Conservation (phyloP, 2,113 vertebrate species). For the Catharus fuscescens region DNA sequence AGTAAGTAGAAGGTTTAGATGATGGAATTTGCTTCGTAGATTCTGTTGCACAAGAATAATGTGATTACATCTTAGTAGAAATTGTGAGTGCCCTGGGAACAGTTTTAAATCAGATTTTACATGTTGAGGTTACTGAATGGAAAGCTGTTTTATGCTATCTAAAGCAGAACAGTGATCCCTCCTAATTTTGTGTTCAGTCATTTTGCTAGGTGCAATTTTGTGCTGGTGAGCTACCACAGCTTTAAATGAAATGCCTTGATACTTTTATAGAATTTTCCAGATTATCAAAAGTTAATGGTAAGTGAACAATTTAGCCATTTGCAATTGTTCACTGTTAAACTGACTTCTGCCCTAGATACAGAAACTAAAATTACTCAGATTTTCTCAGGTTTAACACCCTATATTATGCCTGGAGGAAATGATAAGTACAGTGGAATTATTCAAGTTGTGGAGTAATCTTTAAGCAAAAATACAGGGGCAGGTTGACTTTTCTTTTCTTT, state of each 20-base stretch:
- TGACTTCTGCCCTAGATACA: slow-evolving; percentile 30
- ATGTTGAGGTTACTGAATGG: background rate
- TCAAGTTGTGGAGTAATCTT: slow-evolving; percentile 48
- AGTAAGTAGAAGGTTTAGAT: background rate
- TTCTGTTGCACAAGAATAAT: background rate
- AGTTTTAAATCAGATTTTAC: background rate
- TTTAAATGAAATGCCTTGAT: background rate
- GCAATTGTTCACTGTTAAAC: slow-evolving; percentile 25
- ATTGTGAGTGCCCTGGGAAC: background rate
- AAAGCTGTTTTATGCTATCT: background rate
- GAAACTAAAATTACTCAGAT: slow-evolving; percentile 59
- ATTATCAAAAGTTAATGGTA: background rate
- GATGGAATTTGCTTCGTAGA: background rate
- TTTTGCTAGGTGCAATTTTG: background rate
- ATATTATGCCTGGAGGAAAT: slow-evolving; percentile 50
- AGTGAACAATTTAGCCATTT: background rate
- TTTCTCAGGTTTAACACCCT: slow-evolving; percentile 35
- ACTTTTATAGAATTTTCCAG: background rate
- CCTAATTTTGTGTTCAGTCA: background rate
- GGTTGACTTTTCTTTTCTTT: background rate
- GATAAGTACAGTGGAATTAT: slow-evolving; percentile 45
- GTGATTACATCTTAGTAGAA: background rate
- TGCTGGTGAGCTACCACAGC: background rate
- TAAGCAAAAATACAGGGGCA: slow-evolving; percentile 38
- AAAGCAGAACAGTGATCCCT: background rate